Percentiles rank a stretch among this genome's conserved stretches.
Evolutionary conservation across 2,113 vertebrate genomes (phyloP).

Genomic region (Scopus umbretta): DNA sequence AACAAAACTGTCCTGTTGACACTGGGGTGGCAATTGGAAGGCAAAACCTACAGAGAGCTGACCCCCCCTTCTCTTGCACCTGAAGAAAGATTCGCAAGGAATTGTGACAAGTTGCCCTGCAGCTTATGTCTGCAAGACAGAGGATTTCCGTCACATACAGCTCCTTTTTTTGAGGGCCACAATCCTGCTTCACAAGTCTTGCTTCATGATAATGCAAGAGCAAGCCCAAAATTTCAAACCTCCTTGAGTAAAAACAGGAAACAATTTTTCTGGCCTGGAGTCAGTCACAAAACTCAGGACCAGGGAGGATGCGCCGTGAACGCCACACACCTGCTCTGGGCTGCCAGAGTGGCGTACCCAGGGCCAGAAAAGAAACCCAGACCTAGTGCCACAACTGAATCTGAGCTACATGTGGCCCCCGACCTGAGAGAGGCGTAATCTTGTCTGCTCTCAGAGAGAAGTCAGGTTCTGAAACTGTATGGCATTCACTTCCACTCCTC

Average conservation of each 20-base stretch:
- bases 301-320: not conserved
- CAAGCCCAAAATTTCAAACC: not conserved
- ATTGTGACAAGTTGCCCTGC: not conserved
- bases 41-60: not conserved
- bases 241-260: not conserved
- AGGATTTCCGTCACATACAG: not conserved
- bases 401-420: fast-evolving
- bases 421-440: not conserved
- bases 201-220: fast-evolving
- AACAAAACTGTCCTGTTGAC: not conserved
- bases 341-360: not conserved
- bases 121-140: not conserved
- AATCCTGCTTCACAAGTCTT: not conserved
- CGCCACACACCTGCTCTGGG: fast-evolving
- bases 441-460: not conserved
- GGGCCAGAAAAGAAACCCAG: not conserved
- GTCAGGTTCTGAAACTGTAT: not conserved
- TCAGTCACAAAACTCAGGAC: not conserved
- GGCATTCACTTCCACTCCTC: not conserved
- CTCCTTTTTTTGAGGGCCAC: not conserved
- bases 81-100: not conserved
- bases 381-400: not conserved
- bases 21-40: not conserved
- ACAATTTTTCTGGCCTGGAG: not conserved
- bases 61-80: not conserved